phyloP scores from a whole-genome alignment of 2,113 vertebrate species.

The Aythya baeri region DNA sequence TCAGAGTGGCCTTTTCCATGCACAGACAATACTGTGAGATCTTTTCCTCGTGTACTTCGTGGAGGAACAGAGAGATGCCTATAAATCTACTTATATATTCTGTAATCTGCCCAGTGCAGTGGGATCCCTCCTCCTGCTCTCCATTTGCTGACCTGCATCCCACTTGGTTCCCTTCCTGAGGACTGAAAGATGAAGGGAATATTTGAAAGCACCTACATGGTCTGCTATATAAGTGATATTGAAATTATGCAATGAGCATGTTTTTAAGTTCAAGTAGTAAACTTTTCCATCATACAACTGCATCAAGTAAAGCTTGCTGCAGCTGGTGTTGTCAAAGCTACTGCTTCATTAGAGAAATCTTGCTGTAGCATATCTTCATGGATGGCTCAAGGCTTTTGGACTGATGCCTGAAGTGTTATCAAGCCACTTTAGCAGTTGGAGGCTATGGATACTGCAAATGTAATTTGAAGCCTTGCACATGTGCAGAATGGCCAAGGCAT shows the following conservation, averaged over 20 bases:
- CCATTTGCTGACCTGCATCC: neutral
- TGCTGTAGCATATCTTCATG: neutral
- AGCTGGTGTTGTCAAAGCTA: neutral
- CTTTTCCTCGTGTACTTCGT: neutral
- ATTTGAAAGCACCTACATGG: neutral
- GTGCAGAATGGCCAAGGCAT: neutral
- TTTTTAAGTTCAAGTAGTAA: neutral
- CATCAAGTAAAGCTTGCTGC: neutral
- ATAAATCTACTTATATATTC: neutral
- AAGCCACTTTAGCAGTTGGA: neutral
- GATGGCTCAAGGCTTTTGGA: constrained; percentile 22
- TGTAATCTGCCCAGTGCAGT: neutral
- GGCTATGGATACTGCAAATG: neutral
- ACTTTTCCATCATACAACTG: neutral
- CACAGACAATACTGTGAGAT: neutral
- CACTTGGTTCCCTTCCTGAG: neutral
- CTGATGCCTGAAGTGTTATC: constrained; percentile 1
- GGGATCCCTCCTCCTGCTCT: neutral
- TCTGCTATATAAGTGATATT: neutral
- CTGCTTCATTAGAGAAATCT: neutral
- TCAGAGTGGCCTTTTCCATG: neutral
- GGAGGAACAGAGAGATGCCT: neutral
- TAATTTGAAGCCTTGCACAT: neutral
- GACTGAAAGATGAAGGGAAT: neutral
- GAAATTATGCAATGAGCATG: accelerated